Base-by-base conservation (phyloP, 2,888 invertebrate genomes). In the Coronaproctus castanopsis region DNA sequence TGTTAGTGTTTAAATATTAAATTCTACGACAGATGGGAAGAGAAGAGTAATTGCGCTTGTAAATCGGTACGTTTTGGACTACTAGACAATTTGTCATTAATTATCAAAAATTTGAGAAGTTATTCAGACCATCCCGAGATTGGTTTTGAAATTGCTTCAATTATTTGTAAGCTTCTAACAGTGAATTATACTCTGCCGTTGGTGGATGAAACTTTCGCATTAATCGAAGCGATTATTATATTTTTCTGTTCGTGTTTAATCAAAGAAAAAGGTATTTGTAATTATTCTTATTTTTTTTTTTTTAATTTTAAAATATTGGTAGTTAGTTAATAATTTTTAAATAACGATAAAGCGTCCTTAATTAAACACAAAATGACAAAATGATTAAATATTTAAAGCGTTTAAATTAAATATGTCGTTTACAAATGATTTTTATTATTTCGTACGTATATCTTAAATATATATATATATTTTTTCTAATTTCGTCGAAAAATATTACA, bases 221-320 rank as follows among this genome's bases (percentile, higher is more conserved):
- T 66, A 24, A 62, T 64, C 14, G 65, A 67, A 61, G 66, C 66
- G 10, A 63, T 63, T 8, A 63, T 66, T 3, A 55, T 65, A 20
- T 67, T 65, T 60, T 66, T 67, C 57, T 66, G 65, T 52, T 65
- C 63, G 48, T 65, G 65, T 54, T 57, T 66, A 5, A 55, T 63
- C 24, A 58, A 61, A 56, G 64, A 65, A 56, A 62, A 64, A 62
- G 67, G 66, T 65, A 52, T 24, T 24, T 61, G 52, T 50, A 14
- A n/a, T 53, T 53, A 22, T 57, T 49, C 18, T n/a, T 56, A 1
- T 36, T 8, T 50, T 21, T 22, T 55, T 24, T 18, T 21, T 1
- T 49, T n/a, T 20, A n/a, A 18, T 2, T 23, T 1, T 14, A 23
- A 14, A 52, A 21, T 49, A 3, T 36, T 21, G n/a, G n/a, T n/a